Conservation (phyloP, 2,888 invertebrate species). For the Dascillus cervinus region DNA sequence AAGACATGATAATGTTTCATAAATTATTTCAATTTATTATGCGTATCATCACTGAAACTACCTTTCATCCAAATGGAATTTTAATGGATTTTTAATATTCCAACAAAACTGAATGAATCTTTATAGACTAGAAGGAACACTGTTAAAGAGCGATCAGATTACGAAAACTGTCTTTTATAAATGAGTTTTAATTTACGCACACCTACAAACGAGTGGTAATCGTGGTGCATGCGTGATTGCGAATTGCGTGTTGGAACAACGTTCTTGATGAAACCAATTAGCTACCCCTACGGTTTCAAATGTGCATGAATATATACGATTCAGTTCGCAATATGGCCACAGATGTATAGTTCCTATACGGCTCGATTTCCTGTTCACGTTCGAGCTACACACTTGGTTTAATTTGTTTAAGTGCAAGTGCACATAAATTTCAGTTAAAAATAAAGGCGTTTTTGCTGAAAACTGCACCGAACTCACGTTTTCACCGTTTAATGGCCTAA, state of each 20-base stretch:
- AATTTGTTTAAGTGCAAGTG: conserved; percentile 10
- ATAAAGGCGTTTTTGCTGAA: too few relatives aligned
- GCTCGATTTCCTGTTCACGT: conserved; percentile 14
- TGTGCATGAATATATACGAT: conserved; percentile 14
- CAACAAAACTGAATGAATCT: too few relatives aligned
- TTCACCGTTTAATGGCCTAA: too few relatives aligned
- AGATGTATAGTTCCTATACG: conserved; percentile 17
- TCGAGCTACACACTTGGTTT: conserved; percentile 9
- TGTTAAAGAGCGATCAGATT: conserved; percentile 14
- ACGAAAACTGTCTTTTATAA: conserved; percentile 10
- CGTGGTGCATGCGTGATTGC: conserved; percentile 14
- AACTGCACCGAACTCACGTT: too few relatives aligned
- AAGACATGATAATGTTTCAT: too few relatives aligned
- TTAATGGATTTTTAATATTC: too few relatives aligned
- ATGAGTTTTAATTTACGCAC: conserved; percentile 10
- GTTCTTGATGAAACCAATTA: conserved; percentile 17
- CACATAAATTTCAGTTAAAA: too few relatives aligned
- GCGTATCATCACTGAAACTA: too few relatives aligned
- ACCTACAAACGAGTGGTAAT: conserved; percentile 11
- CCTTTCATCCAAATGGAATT: too few relatives aligned
- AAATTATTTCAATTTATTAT: too few relatives aligned
- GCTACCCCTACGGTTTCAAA: conserved; percentile 14
- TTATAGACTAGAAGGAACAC: too few relatives aligned
- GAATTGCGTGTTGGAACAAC: conserved; percentile 10
- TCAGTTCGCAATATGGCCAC: conserved; percentile 14